Evolutionary conservation across 2,888 invertebrate genomes (phyloP).

Genomic region (Nipponacmea schrenckii): DNA sequence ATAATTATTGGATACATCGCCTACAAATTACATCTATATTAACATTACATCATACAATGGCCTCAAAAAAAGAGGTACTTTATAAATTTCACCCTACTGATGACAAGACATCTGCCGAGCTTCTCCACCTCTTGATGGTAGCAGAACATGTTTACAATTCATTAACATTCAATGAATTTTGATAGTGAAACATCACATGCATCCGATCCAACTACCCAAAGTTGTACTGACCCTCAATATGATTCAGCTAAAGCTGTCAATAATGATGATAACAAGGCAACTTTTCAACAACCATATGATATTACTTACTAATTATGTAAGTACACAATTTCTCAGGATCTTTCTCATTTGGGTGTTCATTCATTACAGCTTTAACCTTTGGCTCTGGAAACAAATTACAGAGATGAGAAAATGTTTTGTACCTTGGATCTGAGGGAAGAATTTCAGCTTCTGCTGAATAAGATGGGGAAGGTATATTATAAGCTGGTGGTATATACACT

Average conservation of each 20-base stretch:
- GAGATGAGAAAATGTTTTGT: constrained; percentile 85
- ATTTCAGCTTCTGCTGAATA: constrained; percentile 40
- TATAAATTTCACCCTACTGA: constrained; percentile 19
- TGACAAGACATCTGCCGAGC: constrained; percentile 11
- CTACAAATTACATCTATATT: no score
- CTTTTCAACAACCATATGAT: no score
- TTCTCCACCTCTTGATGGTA: no score
- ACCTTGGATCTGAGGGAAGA: constrained; percentile 74
- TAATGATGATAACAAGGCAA: no score
- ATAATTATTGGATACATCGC: no score
- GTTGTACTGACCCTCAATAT: no score
- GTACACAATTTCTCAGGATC: constrained; percentile 77
- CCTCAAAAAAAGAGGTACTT: constrained; percentile 26
- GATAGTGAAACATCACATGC: no score
- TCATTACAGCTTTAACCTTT: constrained; percentile 89
- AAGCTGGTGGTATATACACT: no score
- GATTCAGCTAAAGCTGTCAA: no score
- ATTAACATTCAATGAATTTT: no score
- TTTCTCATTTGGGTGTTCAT: constrained; percentile 86
- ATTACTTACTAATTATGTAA: constrained; percentile 16
- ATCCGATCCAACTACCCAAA: no score
- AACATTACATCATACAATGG: constrained; percentile 1
- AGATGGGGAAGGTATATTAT: neutral
- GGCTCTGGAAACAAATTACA: constrained; percentile 91
- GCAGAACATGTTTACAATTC: no score